A percentile compares a stretch with the other conserved stretches of the same genome.
Evolutionary conservation across 2,888 invertebrate genomes (phyloP).

Genomic region (Protodeltote pygarga): DNA sequence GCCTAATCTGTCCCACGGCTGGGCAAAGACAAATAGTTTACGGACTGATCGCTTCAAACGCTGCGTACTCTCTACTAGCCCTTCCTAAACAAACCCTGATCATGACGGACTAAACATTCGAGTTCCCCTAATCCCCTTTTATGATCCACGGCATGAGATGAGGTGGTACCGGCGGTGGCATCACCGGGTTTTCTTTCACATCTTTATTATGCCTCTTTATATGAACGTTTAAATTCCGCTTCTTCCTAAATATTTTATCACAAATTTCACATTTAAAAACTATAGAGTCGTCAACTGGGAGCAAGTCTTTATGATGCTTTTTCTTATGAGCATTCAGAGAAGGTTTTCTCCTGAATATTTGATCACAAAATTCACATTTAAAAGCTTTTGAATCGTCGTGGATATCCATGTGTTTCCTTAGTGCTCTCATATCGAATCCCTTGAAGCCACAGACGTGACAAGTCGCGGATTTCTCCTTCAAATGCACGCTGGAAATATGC

Average conservation of each 20-base stretch:
- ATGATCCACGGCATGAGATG: too few species aligned
- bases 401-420: slow-evolving; percentile 29
- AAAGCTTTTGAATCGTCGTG: slow-evolving; percentile 53
- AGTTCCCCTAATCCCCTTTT: too few species aligned
- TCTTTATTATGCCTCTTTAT: slow-evolving; percentile 8
- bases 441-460: slow-evolving; percentile 44
- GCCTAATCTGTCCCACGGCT: too few species aligned
- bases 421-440: slow-evolving; percentile 21
- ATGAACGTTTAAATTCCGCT: slow-evolving; percentile 18
- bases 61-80: too few species aligned
- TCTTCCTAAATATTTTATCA: slow-evolving; percentile 65
- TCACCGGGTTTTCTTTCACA: too few species aligned
- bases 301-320: slow-evolving; percentile 12
- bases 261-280: slow-evolving; percentile 73
- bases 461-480: slow-evolving; percentile 38
- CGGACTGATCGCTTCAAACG: too few species aligned
- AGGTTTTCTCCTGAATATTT: slow-evolving; percentile 60
- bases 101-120: too few species aligned
- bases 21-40: too few species aligned
- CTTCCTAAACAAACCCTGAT: too few species aligned
- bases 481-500: slow-evolving; percentile 17
- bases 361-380: slow-evolving; percentile 71
- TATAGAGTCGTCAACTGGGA: slow-evolving; percentile 12
- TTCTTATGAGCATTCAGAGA: slow-evolving; percentile 13
- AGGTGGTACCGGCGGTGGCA: too few species aligned